Conservation (phyloP, 2,888 invertebrate species). For the Perdita meconis region DNA sequence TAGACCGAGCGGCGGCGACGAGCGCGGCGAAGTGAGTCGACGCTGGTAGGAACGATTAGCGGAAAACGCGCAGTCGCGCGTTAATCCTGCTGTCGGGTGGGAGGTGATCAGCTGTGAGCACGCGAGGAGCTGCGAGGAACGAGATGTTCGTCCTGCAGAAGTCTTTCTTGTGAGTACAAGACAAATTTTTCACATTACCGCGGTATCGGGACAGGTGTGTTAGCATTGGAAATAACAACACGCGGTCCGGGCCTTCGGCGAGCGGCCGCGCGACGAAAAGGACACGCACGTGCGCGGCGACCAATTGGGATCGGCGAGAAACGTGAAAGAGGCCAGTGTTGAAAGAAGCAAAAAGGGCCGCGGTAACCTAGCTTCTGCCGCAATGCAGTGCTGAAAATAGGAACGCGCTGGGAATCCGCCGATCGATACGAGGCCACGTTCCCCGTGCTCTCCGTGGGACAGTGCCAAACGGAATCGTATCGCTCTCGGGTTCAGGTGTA, state of each 20-base stretch:
- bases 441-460: constrained; percentile 41
- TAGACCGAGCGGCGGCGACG: constrained; percentile 44
- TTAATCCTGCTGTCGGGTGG: constrained; percentile 71
- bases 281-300: constrained; percentile 47
- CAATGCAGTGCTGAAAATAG: constrained; percentile 79
- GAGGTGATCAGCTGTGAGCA: constrained; percentile 78
- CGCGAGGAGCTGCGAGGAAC: constrained; percentile 72
- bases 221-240: not conserved
- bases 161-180: constrained; percentile 77
- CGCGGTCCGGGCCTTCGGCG: not conserved
- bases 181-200: constrained; percentile 27
- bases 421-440: constrained; percentile 71
- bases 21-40: constrained; percentile 36
- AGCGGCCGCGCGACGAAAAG: constrained; percentile 2
- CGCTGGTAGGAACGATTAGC: constrained; percentile 52
- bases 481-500: constrained; percentile 14
- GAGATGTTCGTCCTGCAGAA: constrained; percentile 80
- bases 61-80: constrained; percentile 77
- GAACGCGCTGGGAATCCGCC: constrained; percentile 54
- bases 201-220: no score
- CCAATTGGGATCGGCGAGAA: not conserved
- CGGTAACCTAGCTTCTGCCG: constrained; percentile 65
- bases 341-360: constrained; percentile 36
- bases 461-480: constrained; percentile 52
- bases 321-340: constrained; percentile 14